These are phyloP conservation scores for Helleia helle DNA, from an alignment of 2,888 invertebrate species.

Conservation along the genomic window DNA sequence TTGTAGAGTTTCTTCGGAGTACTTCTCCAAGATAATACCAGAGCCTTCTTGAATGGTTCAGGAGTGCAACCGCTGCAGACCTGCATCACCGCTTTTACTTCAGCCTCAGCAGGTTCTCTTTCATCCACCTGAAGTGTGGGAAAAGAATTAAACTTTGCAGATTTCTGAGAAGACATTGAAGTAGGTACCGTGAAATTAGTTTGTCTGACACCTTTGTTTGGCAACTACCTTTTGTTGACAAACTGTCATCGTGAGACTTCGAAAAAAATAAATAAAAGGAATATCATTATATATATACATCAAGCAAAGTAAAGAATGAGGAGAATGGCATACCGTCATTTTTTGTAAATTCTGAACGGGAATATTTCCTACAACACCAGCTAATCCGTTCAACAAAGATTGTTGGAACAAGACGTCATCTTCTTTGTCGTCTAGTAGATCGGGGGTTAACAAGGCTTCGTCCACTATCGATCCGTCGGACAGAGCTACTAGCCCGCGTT, in stretches of 20 bases:
- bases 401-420: constrained; percentile 64
- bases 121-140: constrained; percentile 74
- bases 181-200: too few species aligned
- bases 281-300: too few species aligned
- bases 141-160: constrained; percentile 19
- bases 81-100: constrained; percentile 85
- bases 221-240: too few species aligned
- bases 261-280: too few species aligned
- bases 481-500: constrained; percentile 78
- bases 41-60: constrained; percentile 87
- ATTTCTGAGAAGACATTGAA: constrained; percentile 16
- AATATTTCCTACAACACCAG: constrained; percentile 79
- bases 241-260: too few species aligned
- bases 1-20: constrained; percentile 82
- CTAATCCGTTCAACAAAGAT: constrained; percentile 76
- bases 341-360: constrained; percentile 77
- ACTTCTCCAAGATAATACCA: constrained; percentile 84
- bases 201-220: too few species aligned
- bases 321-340: constrained; percentile 60
- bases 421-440: constrained; percentile 38
- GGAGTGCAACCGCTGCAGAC: constrained; percentile 82
- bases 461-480: constrained; percentile 81
- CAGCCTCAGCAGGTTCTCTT: constrained; percentile 87
- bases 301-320: too few species aligned
- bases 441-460: constrained; percentile 68